Conservation (phyloP, 2,888 invertebrate genomes). For the Himalopsyche tibetana region DNA sequence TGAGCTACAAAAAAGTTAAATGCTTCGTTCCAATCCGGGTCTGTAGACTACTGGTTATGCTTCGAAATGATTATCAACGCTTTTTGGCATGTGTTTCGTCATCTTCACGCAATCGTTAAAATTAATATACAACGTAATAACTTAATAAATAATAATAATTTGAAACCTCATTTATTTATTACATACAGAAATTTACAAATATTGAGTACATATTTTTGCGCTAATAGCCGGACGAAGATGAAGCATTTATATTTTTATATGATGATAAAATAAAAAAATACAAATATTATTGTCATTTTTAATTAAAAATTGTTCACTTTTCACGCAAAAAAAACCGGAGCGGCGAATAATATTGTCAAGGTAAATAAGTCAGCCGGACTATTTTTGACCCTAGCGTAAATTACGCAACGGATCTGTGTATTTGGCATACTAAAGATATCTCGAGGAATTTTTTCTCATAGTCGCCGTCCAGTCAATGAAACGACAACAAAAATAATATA, state of each 20-base stretch:
- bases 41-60: too few species aligned
- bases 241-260: slow-evolving; percentile 16
- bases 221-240: background rate
- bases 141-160: too few species aligned
- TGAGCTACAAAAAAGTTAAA: too few species aligned
- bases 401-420: background rate
- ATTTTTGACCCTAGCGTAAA: slow-evolving; percentile 6
- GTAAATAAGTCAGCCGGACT: slow-evolving; percentile 22
- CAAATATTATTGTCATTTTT: background rate
- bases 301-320: background rate
- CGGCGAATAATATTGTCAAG: slow-evolving; percentile 6
- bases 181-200: too few species aligned
- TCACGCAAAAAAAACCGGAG: background rate
- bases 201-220: background rate
- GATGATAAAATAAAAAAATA: background rate
- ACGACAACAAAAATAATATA: slow-evolving; percentile 30
- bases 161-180: too few species aligned
- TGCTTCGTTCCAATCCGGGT: too few species aligned
- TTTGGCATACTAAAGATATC: slow-evolving; percentile 20
- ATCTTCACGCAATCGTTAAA: too few species aligned
- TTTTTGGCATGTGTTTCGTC: too few species aligned
- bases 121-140: too few species aligned
- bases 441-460: background rate
- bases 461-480: background rate
- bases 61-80: too few species aligned